A percentile compares a stretch with the other conserved stretches of the same genome.
These are phyloP conservation scores for Anaspis maculata DNA, from an alignment of 2,888 invertebrate genomes.

Conservation along the genomic window DNA sequence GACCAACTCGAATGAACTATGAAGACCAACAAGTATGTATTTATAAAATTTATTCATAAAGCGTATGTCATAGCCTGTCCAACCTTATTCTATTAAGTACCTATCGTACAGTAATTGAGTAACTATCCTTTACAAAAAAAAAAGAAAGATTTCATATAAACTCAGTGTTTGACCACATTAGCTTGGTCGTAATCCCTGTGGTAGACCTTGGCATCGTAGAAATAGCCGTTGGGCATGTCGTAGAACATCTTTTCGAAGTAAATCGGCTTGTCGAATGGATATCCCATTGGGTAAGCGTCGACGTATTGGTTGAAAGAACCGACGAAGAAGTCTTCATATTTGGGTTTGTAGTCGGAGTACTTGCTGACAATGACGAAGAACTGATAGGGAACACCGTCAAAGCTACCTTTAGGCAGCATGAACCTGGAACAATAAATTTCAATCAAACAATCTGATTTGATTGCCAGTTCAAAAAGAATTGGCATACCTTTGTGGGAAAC, in stretches of 20 bases:
- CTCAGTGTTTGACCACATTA: no score
- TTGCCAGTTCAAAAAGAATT: not conserved
- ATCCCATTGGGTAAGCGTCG: constrained; percentile 60
- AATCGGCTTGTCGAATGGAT: constrained; percentile 64
- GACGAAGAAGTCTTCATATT: constrained; percentile 16
- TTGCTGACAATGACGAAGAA: constrained; percentile 45
- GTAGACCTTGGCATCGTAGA: constrained; percentile 57
- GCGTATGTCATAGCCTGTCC: no score
- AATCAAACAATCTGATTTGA: constrained; percentile 5
- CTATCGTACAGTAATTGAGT: no score
- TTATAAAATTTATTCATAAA: no score
- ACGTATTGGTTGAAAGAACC: constrained; percentile 25
- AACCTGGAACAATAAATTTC: no score
- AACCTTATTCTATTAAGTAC: no score
- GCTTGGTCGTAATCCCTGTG: constrained; percentile 37
- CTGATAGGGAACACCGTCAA: constrained; percentile 53
- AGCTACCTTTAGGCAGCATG: constrained; percentile 60
- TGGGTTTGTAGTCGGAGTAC: constrained; percentile 32
- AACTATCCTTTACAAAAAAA: no score
- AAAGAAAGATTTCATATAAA: no score
- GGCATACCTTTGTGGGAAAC: constrained; percentile 55
- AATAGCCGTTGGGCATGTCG: constrained; percentile 58
- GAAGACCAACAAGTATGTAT: no score
- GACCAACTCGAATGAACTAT: no score
- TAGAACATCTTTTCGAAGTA: constrained; percentile 49